Base-by-base conservation (phyloP, 1,140 invertebrate species). In the Panagrolaimus sp. region DNA sequence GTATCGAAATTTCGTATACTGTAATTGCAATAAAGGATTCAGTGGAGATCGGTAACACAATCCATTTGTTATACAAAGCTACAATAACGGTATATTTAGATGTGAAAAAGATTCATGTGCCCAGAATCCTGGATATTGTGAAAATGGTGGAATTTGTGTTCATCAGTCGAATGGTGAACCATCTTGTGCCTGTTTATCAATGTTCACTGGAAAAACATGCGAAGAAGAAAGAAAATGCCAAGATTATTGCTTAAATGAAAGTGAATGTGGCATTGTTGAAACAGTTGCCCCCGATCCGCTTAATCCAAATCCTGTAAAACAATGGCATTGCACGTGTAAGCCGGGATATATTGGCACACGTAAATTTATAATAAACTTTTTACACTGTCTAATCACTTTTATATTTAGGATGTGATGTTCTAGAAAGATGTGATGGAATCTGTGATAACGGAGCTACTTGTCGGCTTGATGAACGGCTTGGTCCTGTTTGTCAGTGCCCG, bases 401-500 rank as follows among this genome's bases (percentile, higher is more conserved):
- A n/a, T n/a, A n/a, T n/a, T n/a, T 11, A 20, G 9, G 27, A 57
- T 57, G 51, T 16, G 51, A 57, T 4, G 20, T 27, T 16, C n/a
- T 27, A 4, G 27, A 25, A 9, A 9, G 27, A 16, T 57, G 51
- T 25, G 51, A 25, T 23, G 51, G 51, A 0, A 57, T 27, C 1
- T 57, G 51, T 57, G 51, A 20, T 1, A 57, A 20, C 20, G 51
- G 51, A 1, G 20, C 20, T 9, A 38, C 31, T 4, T 57, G 51
- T 13, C 51, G 27, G 2, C 51, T 57, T 13, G 20, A 57, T 20
- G 20, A 20, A 20, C 9, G 11, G 20, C 20, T 57, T 20, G 51
- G 51, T 16, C 51, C 51, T 20, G 51, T 57, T 57, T 57, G 51
- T 13, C 51, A 57, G n/a, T 57, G 51, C n/a, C 51, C 20, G 13